A percentile compares a stretch with the other conserved stretches of the same genome.
These are phyloP conservation scores for Copsychus sechellarum DNA, from an alignment of 2,113 vertebrate species.

Conservation along the genomic window DNA sequence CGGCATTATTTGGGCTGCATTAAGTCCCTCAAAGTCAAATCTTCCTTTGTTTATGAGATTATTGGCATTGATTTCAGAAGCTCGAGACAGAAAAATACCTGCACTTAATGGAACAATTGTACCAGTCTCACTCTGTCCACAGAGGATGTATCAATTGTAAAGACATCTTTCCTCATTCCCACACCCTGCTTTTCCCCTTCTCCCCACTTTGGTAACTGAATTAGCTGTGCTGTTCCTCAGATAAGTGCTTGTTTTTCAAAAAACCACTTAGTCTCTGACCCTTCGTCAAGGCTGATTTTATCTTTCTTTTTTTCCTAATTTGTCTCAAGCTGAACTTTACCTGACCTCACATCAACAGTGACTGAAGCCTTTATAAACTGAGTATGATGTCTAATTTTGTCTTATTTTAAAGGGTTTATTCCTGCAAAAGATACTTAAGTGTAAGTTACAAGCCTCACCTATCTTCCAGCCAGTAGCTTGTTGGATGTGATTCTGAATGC, in stretches of 20 bases:
- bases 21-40: not conserved
- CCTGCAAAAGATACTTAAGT: not conserved
- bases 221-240: not conserved
- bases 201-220: not conserved
- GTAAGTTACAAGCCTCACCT: not conserved
- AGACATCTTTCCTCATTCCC: not conserved
- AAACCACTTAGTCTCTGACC: not conserved
- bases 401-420: not conserved
- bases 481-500: not conserved
- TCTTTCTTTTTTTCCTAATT: not conserved
- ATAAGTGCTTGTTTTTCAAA: not conserved
- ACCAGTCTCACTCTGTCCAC: not conserved
- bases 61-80: not conserved
- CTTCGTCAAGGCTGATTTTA: not conserved
- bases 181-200: not conserved
- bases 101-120: not conserved
- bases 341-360: not conserved
- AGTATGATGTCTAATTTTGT: not conserved
- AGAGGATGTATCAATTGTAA: not conserved
- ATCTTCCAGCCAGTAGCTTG: not conserved
- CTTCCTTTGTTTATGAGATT: not conserved
- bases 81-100: not conserved
- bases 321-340: constrained; percentile 25
- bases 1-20: not conserved
- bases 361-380: not conserved